A percentile compares a stretch with the other conserved stretches of the same genome.
Evolutionary conservation across 2,888 invertebrate species (phyloP).

Genomic region (Ashinkailepas kermadecensis): DNA sequence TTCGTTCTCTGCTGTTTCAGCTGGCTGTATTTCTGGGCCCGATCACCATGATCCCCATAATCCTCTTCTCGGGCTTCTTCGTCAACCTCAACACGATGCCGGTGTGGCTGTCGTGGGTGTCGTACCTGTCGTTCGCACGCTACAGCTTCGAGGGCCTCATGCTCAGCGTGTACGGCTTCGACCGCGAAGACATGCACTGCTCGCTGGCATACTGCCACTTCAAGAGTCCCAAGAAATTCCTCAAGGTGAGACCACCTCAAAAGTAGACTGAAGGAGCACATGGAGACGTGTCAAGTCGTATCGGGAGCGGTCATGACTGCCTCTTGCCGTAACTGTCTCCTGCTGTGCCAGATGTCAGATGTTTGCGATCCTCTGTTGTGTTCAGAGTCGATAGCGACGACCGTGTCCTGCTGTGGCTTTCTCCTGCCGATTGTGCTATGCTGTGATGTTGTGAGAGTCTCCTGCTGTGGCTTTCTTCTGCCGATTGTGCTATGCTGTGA

Average conservation of each 20-base stretch:
- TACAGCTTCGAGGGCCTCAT: conserved; percentile 86
- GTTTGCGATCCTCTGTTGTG: no score
- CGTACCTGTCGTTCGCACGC: conserved; percentile 87
- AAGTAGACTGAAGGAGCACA: background rate
- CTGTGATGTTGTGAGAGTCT: no score
- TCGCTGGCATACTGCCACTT: conserved; percentile 75
- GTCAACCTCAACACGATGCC: conserved; percentile 95
- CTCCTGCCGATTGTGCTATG: no score
- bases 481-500: no score
- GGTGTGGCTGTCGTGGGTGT: conserved; percentile 87
- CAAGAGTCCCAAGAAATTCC: conserved; percentile 68
- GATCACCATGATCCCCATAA: conserved; percentile 91
- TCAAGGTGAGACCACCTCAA: conserved; percentile 52
- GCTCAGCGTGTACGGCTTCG: conserved; percentile 72
- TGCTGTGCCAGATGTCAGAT: no score
- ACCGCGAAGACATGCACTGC: conserved; percentile 70
- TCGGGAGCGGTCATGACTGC: no score
- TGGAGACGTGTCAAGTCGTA: no score
- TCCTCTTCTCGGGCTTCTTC: conserved; percentile 94
- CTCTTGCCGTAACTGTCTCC: no score
- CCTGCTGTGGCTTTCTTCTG: no score
- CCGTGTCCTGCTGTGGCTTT: no score
- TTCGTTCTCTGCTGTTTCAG: conserved; percentile 44
- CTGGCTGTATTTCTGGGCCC: conserved; percentile 95
- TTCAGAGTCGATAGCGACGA: no score